These are phyloP conservation scores for Triplophysa yarkandensis DNA, from an alignment of 2,797 vertebrate species.

Conservation along the genomic window DNA sequence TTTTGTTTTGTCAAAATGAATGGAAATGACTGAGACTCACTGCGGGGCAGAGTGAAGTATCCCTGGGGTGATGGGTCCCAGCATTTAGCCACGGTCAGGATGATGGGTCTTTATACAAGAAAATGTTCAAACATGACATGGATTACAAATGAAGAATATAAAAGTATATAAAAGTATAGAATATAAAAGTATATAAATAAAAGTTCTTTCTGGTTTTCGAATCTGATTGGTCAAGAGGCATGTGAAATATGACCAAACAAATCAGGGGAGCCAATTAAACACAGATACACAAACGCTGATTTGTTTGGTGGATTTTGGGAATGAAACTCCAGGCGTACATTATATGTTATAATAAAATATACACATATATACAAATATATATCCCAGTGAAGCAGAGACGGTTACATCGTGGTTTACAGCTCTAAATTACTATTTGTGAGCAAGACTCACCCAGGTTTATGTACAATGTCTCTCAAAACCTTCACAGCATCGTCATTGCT, in stretches of 20 bases:
- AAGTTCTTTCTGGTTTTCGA: no score
- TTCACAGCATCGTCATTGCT: constrained; percentile 69
- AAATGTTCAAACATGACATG: neutral
- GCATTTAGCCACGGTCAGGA: constrained; percentile 89
- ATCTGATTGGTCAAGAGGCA: no score
- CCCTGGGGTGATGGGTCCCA: constrained; percentile 92
- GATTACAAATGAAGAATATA: neutral
- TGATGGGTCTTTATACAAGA: constrained; percentile 77
- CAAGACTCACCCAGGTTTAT: constrained; percentile 83
- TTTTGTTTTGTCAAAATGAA: neutral
- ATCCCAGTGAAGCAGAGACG: no score
- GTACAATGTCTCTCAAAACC: constrained; percentile 87
- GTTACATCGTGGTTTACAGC: neutral
- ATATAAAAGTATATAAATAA: no score
- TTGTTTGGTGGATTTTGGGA: no score
- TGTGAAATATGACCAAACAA: no score
- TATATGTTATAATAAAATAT: no score
- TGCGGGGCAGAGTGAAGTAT: constrained; percentile 88
- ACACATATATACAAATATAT: no score
- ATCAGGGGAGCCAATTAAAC: no score
- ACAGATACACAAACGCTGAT: no score
- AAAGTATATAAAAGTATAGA: neutral
- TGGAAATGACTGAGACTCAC: constrained; percentile 69
- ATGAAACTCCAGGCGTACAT: no score
- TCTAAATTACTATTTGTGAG: neutral